Evolutionary conservation across 2,797 vertebrate genomes (phyloP).

Genomic region (Alfaro cultratus): DNA sequence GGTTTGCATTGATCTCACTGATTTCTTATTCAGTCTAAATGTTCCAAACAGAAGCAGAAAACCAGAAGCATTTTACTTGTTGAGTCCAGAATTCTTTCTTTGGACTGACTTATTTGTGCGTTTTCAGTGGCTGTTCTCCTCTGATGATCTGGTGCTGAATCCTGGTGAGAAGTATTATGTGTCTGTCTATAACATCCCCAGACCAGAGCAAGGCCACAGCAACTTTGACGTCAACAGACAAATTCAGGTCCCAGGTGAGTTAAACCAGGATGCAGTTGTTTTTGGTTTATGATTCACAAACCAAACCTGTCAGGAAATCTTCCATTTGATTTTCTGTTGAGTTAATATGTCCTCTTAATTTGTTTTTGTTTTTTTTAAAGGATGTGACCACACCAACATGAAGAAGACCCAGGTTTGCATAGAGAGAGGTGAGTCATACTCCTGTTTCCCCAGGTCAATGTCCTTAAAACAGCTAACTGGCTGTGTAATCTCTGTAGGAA

Average conservation of each 20-base stretch:
- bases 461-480: not conserved
- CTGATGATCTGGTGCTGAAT: constrained; percentile 69
- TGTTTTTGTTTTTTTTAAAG: constrained; percentile 51
- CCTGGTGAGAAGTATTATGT: constrained; percentile 70
- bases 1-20: not conserved
- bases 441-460: not conserved
- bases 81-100: not conserved
- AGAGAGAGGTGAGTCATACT: constrained; percentile 68
- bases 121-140: constrained; percentile 78
- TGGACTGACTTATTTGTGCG: not conserved
- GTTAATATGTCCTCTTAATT: not conserved
- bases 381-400: constrained; percentile 65
- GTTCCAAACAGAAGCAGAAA: not conserved
- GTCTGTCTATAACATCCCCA: constrained; percentile 79
- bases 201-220: constrained; percentile 67
- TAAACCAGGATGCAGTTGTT: not conserved
- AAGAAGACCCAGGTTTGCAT: constrained; percentile 65
- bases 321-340: not conserved
- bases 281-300: not conserved
- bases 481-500: constrained; percentile 58
- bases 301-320: not conserved
- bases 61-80: not conserved
- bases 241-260: constrained; percentile 67
- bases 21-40: not conserved
- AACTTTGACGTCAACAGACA: constrained; percentile 43